Evolutionary conservation across 2,888 invertebrate genomes (phyloP), one percentile per base, ranked within the genome.

Genomic region (Stenodema calcarata): DNA sequence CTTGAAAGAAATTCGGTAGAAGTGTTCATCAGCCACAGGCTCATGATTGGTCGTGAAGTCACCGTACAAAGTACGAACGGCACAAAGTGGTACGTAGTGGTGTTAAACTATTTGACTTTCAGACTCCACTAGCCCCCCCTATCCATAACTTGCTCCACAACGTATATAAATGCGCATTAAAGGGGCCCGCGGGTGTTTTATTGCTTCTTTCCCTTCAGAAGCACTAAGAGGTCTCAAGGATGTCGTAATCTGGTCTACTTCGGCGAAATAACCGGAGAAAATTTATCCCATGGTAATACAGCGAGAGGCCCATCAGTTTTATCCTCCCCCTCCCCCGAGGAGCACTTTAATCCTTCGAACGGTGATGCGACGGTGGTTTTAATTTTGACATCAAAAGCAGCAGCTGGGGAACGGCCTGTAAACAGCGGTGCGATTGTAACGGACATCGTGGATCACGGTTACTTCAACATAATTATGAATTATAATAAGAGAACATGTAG

Each of bases 161-260:
- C 27, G 79, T 79, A 50, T n/a, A n/a, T 47, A 79, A 18, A 47
- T 18, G 79, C 44, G 47, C 79, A 79, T 79, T 79, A 79, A 79
- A 79, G 28, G 47, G 79, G 28, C 79, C 79, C 79, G 27, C 14
- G 79, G 79, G 79, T 79, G 79, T 79, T 79, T 79, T 79, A 79
- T 79, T 79, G 79, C 79, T 79, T 79, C 47, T 79, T 79, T 44
- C 44, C 50, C 79, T 79, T 79, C 79, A 44, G 50, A 14, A 79
- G 79, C 79, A 23, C 79, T 79, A 79, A 79, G 79, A 79, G 79
- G 79, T 79, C 79, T 79, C 79, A 79, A 79, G 79, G 50, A 47
- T 79, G 79, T 79, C 79, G 79, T 79, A 79, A 79, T 79, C 79
- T 79, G 47, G 47, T 28, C 47, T 47, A 47, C 79, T 44, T 23